A percentile compares a stretch with the other conserved stretches of the same genome.
Evolutionary conservation across 2,113 vertebrate genomes (phyloP).

Genomic region (Chaetorhynchus papuensis): DNA sequence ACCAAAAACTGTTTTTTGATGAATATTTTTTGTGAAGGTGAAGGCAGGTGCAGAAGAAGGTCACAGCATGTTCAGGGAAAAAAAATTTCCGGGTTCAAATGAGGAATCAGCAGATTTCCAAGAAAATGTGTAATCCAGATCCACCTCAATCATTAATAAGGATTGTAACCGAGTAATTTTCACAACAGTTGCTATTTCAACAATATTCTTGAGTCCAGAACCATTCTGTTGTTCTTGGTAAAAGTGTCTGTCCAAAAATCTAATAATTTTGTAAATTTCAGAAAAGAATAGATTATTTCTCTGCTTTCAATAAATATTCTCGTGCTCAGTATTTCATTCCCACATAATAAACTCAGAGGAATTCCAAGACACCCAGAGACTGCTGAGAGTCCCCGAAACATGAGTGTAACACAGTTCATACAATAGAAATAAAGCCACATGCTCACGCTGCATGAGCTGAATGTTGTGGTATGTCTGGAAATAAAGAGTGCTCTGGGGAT

Average conservation of each 20-base stretch:
- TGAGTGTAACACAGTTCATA: background rate
- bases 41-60: background rate
- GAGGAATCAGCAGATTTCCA: background rate
- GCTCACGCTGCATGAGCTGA: background rate
- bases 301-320: background rate
- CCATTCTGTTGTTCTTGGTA: background rate
- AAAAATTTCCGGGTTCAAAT: background rate
- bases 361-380: background rate
- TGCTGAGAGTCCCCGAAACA: background rate
- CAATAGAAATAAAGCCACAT: background rate
- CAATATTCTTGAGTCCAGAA: background rate
- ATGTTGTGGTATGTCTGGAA: background rate
- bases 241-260: background rate
- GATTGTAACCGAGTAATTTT: background rate
- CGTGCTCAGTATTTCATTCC: background rate
- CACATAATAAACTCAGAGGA: background rate
- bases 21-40: background rate
- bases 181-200: background rate
- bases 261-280: background rate
- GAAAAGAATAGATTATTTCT: background rate
- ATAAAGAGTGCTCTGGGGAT: background rate
- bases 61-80: background rate
- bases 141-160: background rate
- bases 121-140: background rate
- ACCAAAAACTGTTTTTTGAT: background rate